Conservation (phyloP, 2,888 invertebrate species). For the Oscheius sp. region DNA sequence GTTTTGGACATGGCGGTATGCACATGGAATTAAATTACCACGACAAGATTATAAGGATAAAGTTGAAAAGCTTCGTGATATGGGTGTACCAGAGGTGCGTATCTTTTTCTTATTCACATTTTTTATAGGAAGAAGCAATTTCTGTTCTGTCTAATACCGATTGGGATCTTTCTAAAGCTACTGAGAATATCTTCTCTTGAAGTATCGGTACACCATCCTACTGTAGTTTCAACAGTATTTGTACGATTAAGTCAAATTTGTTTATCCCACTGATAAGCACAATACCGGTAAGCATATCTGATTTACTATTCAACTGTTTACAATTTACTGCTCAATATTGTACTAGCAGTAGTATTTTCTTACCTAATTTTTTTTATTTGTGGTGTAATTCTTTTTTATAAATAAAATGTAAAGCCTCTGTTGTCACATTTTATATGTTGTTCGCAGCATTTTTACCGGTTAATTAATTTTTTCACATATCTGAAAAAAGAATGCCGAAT, state of each 20-base stretch:
- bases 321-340: no score
- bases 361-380: no score
- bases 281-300: no score
- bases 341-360: no score
- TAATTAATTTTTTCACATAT: no score
- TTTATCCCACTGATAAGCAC: no score
- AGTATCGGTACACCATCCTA: background rate
- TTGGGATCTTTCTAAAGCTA: constrained; percentile 63
- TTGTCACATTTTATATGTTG: background rate
- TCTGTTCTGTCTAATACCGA: constrained; percentile 56
- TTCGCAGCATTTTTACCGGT: background rate
- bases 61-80: constrained; percentile 86
- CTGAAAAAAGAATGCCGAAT: constrained; percentile 2
- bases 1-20: constrained; percentile 95
- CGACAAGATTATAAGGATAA: constrained; percentile 83
- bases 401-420: background rate
- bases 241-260: no score
- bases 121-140: constrained; percentile 60
- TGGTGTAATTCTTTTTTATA: no score
- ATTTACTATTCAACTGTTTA: no score
- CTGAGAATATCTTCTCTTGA: constrained; percentile 60
- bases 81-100: constrained; percentile 86
- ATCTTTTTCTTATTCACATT: background rate
- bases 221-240: background rate
- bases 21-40: constrained; percentile 82